Percentiles rank a stretch among this genome's conserved stretches.
Conservation (phyloP, 2,113 vertebrate species). For the Platichthys stellatus region DNA sequence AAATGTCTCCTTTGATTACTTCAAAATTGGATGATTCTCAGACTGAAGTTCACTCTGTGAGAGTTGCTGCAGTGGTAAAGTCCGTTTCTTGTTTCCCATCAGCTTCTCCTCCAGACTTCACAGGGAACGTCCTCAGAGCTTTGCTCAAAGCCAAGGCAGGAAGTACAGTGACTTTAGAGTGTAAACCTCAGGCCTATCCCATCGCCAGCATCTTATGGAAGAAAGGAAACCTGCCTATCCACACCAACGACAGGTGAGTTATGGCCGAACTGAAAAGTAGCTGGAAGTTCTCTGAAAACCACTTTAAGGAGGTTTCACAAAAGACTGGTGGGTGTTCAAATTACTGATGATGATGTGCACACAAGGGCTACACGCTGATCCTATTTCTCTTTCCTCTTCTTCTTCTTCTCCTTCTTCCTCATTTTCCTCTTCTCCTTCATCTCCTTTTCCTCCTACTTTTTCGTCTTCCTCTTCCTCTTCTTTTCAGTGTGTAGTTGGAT, state of each 20-base stretch:
- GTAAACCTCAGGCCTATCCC: conserved; percentile 91
- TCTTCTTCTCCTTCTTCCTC: too few relatives aligned
- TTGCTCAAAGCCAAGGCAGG: conserved; percentile 90
- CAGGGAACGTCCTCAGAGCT: conserved; percentile 87
- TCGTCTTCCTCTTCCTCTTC: not conserved
- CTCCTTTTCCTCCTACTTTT: too few relatives aligned
- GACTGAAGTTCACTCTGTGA: conserved; percentile 21
- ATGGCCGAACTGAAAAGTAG: not conserved
- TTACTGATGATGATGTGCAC: not conserved
- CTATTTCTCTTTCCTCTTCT: too few relatives aligned
- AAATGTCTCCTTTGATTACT: conserved; percentile 28
- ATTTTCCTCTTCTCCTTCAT: too few relatives aligned
- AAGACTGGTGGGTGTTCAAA: not conserved
- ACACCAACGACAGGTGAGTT: conserved; percentile 86
- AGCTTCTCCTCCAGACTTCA: conserved; percentile 94
- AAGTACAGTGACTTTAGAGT: conserved; percentile 88
- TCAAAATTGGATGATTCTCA: conserved; percentile 26
- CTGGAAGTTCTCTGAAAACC: not conserved
- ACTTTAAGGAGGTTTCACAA: too few relatives aligned
- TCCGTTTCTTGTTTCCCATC: conserved; percentile 58
- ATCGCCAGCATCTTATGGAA: conserved; percentile 88
- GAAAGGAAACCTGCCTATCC: conserved; percentile 87
- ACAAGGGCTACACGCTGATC: not conserved
- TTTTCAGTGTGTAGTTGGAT: not conserved
- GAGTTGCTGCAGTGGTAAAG: conserved; percentile 40